Percentiles rank a stretch among this genome's conserved stretches.
Conservation (phyloP, 2,888 invertebrate genomes). For the Ectemnius lituratus region DNA sequence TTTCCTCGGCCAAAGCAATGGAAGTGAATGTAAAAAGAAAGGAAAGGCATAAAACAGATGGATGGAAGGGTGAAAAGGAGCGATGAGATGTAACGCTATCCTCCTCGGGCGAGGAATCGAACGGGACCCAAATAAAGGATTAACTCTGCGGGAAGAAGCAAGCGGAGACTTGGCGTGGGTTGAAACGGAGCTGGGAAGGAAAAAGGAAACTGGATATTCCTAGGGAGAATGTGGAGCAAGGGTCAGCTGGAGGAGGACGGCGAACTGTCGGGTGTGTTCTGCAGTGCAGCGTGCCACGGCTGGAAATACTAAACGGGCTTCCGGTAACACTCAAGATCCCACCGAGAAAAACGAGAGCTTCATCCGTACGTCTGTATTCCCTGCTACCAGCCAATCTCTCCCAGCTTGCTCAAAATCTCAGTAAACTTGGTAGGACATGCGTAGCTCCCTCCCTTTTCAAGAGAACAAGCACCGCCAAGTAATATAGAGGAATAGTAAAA, state of each 20-base stretch:
- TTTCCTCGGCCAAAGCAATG: too few species aligned
- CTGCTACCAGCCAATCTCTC: constrained; percentile 19
- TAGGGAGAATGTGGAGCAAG: constrained; percentile 15
- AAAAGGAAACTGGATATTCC: constrained; percentile 20
- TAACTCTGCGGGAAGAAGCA: constrained; percentile 11
- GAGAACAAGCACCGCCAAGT: too few species aligned
- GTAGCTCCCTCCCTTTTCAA: neutral
- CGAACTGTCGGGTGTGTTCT: constrained; percentile 11
- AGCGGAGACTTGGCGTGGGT: neutral
- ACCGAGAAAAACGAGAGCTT: constrained; percentile 13
- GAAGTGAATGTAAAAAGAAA: neutral
- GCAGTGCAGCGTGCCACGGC: constrained; percentile 30
- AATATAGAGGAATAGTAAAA: too few species aligned
- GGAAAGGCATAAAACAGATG: constrained; percentile 13
- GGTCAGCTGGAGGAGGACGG: neutral
- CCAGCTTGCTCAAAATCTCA: constrained; percentile 9
- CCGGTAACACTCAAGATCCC: constrained; percentile 27
- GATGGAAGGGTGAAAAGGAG: constrained; percentile 18
- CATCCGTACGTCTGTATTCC: constrained; percentile 8
- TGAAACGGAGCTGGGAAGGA: neutral
- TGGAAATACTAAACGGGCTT: constrained; percentile 26
- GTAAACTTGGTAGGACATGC: neutral
- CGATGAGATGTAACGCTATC: neutral
- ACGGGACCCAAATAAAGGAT: constrained; percentile 12
- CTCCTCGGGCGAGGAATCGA: neutral